phyloP scores from a whole-genome alignment of 2,797 vertebrate species.

The Eulemur coronatus region DNA sequence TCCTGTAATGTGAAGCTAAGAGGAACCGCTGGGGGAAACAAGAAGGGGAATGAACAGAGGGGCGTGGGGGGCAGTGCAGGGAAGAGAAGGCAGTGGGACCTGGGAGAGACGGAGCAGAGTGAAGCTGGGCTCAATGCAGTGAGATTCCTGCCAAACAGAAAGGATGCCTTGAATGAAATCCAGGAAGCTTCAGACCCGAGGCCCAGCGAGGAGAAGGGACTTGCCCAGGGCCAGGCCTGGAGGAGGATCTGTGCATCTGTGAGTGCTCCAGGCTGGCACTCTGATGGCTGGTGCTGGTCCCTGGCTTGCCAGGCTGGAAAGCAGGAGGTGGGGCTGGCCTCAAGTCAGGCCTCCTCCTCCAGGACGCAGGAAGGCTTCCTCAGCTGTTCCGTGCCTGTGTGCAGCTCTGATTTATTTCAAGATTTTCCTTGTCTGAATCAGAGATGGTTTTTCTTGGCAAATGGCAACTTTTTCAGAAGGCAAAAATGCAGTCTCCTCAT shows the following conservation, averaged over 20 bases:
- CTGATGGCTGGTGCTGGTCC: background rate
- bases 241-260: background rate
- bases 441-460: conserved; percentile 79
- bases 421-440: conserved; percentile 65
- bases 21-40: background rate
- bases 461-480: conserved; percentile 62
- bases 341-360: background rate
- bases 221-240: background rate
- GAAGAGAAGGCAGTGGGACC: background rate
- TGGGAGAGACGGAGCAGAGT: background rate
- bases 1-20: background rate
- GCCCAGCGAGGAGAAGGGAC: background rate
- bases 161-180: background rate
- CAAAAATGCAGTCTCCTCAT: conserved; percentile 74
- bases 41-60: background rate
- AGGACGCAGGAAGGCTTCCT: conserved; percentile 17
- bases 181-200: background rate
- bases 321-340: background rate
- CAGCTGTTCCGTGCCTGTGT: background rate
- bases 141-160: background rate
- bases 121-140: background rate
- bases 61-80: background rate
- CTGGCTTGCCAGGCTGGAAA: background rate
- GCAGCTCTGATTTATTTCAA: conserved; percentile 51
- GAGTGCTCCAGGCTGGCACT: background rate